These are phyloP conservation scores for Yoshiicerus persimilis DNA, from an alignment of 1,140 invertebrate species.

Conservation along the genomic window DNA sequence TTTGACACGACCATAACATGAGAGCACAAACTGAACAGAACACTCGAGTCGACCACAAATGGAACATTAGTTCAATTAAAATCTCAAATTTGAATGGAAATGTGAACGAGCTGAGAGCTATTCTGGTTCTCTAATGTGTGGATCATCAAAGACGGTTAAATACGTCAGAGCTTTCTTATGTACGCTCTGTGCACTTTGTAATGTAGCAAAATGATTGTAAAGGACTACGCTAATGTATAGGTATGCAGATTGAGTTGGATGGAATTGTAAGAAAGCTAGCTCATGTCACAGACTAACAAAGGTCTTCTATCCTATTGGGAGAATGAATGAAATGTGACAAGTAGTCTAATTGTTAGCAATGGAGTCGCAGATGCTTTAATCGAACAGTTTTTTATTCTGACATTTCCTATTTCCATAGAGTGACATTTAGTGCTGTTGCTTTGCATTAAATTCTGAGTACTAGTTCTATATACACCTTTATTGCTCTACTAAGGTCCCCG, in stretches of 20 bases:
- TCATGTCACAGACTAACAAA: neutral
- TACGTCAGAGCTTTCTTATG: neutral
- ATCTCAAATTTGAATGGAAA: neutral
- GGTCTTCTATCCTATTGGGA: neutral
- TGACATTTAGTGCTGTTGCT: neutral
- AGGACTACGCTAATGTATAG: neutral
- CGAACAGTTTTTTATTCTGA: neutral
- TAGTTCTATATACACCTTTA: too few relatives aligned
- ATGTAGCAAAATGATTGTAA: neutral
- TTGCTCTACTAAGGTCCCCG: too few relatives aligned
- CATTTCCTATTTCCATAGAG: neutral
- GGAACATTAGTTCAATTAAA: neutral
- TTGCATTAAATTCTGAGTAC: neutral
- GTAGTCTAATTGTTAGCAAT: neutral
- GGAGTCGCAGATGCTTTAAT: neutral
- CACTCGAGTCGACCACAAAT: neutral
- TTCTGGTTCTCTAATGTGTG: neutral
- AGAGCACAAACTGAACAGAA: neutral
- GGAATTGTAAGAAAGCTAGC: neutral
- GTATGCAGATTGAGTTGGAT: neutral
- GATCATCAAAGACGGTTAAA: neutral
- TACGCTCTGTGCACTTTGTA: neutral
- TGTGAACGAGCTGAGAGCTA: slow-evolving; percentile 11
- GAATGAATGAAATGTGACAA: slow-evolving; percentile 14
- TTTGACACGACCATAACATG: neutral